phyloP scores from a whole-genome alignment of 2,888 invertebrate species.

The Drosophila kanekoi region DNA sequence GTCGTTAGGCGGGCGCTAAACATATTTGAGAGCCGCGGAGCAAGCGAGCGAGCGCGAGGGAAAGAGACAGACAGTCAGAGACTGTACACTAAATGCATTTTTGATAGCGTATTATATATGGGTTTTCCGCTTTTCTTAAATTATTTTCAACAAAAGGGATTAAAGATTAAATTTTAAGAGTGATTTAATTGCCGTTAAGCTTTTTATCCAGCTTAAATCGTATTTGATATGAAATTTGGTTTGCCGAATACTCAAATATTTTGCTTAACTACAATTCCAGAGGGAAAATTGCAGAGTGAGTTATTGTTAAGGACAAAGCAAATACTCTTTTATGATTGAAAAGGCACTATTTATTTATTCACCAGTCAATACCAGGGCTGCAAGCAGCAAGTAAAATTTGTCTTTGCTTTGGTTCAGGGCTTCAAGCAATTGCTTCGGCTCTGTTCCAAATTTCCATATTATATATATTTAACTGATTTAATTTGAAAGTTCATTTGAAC shows the following conservation, averaged over 20 bases:
- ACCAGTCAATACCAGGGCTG: too few species aligned
- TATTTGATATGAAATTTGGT: background rate
- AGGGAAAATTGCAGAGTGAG: too few species aligned
- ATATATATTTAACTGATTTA: too few species aligned
- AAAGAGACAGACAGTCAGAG: background rate
- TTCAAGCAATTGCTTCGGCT: too few species aligned
- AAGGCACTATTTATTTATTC: too few species aligned
- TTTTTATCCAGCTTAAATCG: conserved; percentile 2
- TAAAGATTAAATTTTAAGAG: conserved; percentile 13
- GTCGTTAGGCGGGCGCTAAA: conserved; percentile 48
- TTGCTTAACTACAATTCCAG: too few species aligned
- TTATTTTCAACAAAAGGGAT: conserved; percentile 18
- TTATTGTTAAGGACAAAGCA: too few species aligned
- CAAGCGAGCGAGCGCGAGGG: background rate
- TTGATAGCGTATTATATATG: conserved; percentile 32
- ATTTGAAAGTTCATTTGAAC: too few species aligned
- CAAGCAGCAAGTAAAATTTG: too few species aligned
- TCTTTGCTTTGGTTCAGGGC: too few species aligned
- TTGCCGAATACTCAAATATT: background rate
- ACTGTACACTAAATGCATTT: conserved; percentile 37
- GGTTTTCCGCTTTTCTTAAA: conserved; percentile 10
- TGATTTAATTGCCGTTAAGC: conserved; percentile 8
- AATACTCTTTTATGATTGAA: too few species aligned
- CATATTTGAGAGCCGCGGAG: conserved; percentile 5
- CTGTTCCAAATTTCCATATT: too few species aligned